phyloP scores from a whole-genome alignment of 2,797 vertebrate species.

The Microctenopoma lineatum region DNA sequence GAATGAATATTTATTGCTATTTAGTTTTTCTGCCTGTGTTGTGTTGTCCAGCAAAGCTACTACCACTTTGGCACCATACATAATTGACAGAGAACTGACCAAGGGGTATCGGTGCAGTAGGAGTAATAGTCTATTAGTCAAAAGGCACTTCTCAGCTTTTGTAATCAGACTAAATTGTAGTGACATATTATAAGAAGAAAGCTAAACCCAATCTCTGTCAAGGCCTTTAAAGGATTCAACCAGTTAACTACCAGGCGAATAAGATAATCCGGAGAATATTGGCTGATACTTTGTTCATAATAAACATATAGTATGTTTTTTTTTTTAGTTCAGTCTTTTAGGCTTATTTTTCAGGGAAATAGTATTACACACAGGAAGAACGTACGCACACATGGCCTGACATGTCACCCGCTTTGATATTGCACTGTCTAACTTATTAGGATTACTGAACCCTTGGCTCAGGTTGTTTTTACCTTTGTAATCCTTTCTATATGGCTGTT shows the following conservation, averaged over 20 bases:
- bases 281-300: background rate
- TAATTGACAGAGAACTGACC: constrained; percentile 8
- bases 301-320: background rate
- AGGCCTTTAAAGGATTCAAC: background rate
- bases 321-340: background rate
- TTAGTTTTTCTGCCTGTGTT: background rate
- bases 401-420: constrained; percentile 28
- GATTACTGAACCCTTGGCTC: constrained; percentile 1
- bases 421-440: constrained; percentile 25
- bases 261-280: constrained; percentile 15
- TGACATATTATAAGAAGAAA: background rate
- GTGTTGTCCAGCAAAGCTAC: background rate
- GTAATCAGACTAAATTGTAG: no score
- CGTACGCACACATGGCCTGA: constrained; percentile 11
- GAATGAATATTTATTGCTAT: background rate
- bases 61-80: background rate
- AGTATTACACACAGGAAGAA: background rate
- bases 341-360: constrained; percentile 14
- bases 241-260: background rate
- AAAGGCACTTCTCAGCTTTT: no score
- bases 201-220: background rate
- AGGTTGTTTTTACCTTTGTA: constrained; percentile 30
- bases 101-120: no score
- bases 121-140: no score
- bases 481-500: constrained; percentile 36